Base-by-base conservation (phyloP, 2,797 vertebrate species). In the Rhinophrynus dorsalis region DNA sequence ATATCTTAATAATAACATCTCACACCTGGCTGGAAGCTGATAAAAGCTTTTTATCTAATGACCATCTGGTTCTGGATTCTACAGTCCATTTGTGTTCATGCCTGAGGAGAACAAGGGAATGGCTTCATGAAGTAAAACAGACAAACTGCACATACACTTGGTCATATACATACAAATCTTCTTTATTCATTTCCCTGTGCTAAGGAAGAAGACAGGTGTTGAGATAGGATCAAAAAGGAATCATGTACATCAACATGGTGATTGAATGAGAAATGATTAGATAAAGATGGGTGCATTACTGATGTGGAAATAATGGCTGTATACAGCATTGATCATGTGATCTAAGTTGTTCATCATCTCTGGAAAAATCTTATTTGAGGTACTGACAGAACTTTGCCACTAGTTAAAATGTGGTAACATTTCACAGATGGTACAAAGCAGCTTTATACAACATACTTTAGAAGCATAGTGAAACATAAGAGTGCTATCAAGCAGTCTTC, bases 1-100 rank as follows among this genome's bases (percentile, higher is more conserved):
- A 51, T 32, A 52, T 27, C 26, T 23, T 66, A 73, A 73, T 66
- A 73, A 73, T 73, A 13, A 57, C 44, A 4, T 59, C 24, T 73
- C 54, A 73, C 69, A 73, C 66, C 69, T 73, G 69, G 52, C 65
- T 59, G 33, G 20, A 52, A 58, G 62, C 37, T 59, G 62, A 73
- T 73, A 45, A 59, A 59, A 73, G 69, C 69, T 66, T 65, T 73
- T 20, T 21, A 44, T 12, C 55, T 58, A 72, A 72, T 64, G 44
- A 64, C 52, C 69, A 73, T 54, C 69, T 73, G 69, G 61, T 65
- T 66, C 44, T 35, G 26, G 7, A 56, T 55, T 50, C 24, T 64
- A 59, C 44, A 35, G 33, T 55, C 27, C 42, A 44, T 52, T 44
- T 66, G 62, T 52, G 7, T 59, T 35, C 54, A 44, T 72, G 69